A percentile compares a stretch with the other conserved stretches of the same genome.
These are phyloP conservation scores for Malacosoma neustria DNA, from an alignment of 2,888 invertebrate species.

Conservation along the genomic window DNA sequence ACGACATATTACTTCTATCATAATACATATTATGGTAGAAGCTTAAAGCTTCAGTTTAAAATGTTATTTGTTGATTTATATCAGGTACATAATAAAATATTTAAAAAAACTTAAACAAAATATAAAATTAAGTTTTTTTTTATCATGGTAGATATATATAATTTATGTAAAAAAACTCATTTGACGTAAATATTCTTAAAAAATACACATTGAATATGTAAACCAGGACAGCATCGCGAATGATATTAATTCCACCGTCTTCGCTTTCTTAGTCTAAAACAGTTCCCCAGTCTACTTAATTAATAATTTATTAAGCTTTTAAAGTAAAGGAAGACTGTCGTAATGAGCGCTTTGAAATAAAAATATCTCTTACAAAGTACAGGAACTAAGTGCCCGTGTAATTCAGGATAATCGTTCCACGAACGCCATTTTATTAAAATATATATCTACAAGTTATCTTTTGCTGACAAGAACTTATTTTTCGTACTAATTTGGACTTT, in stretches of 20 bases:
- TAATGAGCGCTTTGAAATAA: slow-evolving; percentile 35
- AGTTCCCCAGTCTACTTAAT: slow-evolving; percentile 40
- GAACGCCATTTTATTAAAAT: slow-evolving; percentile 31
- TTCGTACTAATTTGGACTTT: slow-evolving; percentile 10
- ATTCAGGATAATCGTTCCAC: slow-evolving; percentile 40
- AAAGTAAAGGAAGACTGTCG: slow-evolving; percentile 31
- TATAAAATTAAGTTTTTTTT: too few species aligned
- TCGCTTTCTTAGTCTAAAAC: slow-evolving; percentile 24
- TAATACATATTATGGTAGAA: too few species aligned
- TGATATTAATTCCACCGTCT: slow-evolving; percentile 28
- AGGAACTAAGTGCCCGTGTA: slow-evolving; percentile 36
- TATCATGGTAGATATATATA: too few species aligned
- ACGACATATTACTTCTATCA: too few species aligned
- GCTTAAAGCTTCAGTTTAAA: too few species aligned
- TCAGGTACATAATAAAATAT: too few species aligned
- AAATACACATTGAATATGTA: slow-evolving; percentile 34
- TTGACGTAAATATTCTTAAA: neutral
- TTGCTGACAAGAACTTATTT: neutral
- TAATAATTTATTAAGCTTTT: slow-evolving; percentile 58
- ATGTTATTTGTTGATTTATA: too few species aligned
- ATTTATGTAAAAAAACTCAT: neutral
- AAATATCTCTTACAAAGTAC: slow-evolving; percentile 21
- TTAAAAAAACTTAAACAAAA: too few species aligned
- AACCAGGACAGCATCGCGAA: slow-evolving; percentile 29
- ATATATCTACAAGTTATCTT: neutral